A percentile compares a stretch with the other conserved stretches of the same genome.
Evolutionary conservation across 2,888 invertebrate genomes (phyloP).

Genomic region (Rugalucina vietnamica): DNA sequence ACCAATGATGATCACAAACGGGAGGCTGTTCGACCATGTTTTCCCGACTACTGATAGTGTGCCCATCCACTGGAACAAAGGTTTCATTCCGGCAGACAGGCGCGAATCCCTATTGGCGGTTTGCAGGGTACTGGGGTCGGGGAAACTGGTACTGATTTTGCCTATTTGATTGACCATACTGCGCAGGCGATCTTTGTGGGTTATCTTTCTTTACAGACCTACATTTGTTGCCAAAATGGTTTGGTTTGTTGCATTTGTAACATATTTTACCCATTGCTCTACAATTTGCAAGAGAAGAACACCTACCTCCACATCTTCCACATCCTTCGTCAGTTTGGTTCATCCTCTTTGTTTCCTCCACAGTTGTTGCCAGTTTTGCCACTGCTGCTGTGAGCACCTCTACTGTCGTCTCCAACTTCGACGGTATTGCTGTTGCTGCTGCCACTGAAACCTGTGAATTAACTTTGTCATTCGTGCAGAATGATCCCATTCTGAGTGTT

Average conservation of each 20-base stretch:
- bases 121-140: too few relatives aligned
- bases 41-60: not conserved
- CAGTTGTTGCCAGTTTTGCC: not conserved
- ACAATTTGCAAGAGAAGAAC: too few relatives aligned
- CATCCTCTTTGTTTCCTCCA: not conserved
- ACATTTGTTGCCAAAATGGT: too few relatives aligned
- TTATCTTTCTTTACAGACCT: too few relatives aligned
- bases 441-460: not conserved
- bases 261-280: too few relatives aligned
- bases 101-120: conserved; percentile 3
- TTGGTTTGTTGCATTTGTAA: too few relatives aligned
- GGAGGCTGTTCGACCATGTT: not conserved
- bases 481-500: not conserved
- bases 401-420: conserved; percentile 4
- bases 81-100: not conserved
- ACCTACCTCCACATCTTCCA: too few relatives aligned
- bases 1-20: not conserved
- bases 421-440: not conserved
- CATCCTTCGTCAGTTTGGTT: too few relatives aligned
- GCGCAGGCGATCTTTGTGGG: too few relatives aligned
- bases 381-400: conserved; percentile 34
- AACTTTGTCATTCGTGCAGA: not conserved
- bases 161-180: not conserved
- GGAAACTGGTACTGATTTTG: not conserved
- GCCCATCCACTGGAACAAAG: conserved; percentile 7